A percentile compares a stretch with the other conserved stretches of the same genome.
Evolutionary conservation across 2,888 invertebrate species (phyloP).

Genomic region (Hermodice carunculata): DNA sequence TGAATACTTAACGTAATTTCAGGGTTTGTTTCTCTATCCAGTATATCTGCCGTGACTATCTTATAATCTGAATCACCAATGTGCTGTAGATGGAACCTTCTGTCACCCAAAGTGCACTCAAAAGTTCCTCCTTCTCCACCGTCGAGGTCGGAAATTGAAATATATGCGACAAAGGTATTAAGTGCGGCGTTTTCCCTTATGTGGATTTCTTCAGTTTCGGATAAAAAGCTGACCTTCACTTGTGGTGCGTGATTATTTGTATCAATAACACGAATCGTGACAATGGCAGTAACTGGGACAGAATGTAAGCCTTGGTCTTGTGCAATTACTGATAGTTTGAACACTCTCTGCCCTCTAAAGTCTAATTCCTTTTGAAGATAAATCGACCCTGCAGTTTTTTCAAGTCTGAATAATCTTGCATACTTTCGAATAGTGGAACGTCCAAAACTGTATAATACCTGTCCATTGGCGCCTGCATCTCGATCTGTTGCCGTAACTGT

Average conservation of each 20-base stretch:
- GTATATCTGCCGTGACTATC: conserved; percentile 4
- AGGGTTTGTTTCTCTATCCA: conserved; percentile 5
- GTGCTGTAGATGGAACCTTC: background rate
- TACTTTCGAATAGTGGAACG: no score
- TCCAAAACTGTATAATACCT: no score
- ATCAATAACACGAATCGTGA: conserved; percentile 73
- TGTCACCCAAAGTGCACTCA: background rate
- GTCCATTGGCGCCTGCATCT: no score
- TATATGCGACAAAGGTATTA: conserved; percentile 12
- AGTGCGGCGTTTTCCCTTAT: background rate
- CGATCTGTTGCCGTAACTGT: no score
- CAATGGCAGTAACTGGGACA: conserved; percentile 80
- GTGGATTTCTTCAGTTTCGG: background rate
- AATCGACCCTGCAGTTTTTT: no score
- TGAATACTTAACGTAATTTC: background rate
- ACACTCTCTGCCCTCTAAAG: no score
- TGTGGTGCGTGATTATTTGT: conserved; percentile 90
- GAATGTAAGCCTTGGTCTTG: no score
- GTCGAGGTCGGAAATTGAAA: conserved; percentile 12
- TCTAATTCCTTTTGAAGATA: no score
- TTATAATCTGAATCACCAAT: conserved; percentile 4
- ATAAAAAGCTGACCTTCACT: conserved; percentile 84
- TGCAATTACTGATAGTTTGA: no score
- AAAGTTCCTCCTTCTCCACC: background rate
- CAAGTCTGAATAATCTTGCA: no score